Evolutionary conservation across 1,140 invertebrate species (phyloP).

Genomic region (Zaprionus nigranus): DNA sequence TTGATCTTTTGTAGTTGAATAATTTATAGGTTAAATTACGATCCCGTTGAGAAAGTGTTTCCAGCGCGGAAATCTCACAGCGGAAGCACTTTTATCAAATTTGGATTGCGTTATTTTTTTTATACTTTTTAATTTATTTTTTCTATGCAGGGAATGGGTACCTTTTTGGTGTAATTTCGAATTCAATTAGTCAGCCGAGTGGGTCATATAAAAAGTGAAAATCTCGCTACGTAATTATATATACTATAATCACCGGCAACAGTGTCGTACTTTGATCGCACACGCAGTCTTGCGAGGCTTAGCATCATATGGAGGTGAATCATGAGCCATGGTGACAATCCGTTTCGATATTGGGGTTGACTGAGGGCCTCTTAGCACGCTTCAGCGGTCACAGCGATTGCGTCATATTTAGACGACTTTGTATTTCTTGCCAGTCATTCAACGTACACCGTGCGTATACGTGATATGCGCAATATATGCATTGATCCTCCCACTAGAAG

Average conservation of each 20-base stretch:
- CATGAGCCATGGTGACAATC: constrained; percentile 17
- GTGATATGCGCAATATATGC: constrained; percentile 31
- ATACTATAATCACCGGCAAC: constrained; percentile 51
- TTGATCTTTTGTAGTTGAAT: neutral
- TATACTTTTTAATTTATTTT: neutral
- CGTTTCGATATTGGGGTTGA: constrained; percentile 18
- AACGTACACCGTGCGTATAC: constrained; percentile 44
- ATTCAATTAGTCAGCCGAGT: constrained; percentile 47
- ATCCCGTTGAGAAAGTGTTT: neutral
- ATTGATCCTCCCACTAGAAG: constrained; percentile 33
- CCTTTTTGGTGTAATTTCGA: constrained; percentile 24
- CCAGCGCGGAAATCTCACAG: constrained; percentile 14
- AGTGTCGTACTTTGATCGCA: constrained; percentile 13
- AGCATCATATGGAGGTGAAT: constrained; percentile 18
- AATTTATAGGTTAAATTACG: neutral
- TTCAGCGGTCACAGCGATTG: constrained; percentile 46
- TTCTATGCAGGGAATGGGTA: neutral
- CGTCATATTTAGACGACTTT: constrained; percentile 45
- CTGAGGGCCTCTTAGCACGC: constrained; percentile 37
- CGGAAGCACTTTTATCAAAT: constrained; percentile 53
- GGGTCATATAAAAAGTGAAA: constrained; percentile 72
- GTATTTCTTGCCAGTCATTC: constrained; percentile 56
- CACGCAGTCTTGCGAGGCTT: neutral
- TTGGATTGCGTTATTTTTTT: constrained; percentile 16
- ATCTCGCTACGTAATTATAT: constrained; percentile 69